Percentiles rank a stretch among this genome's conserved stretches.
Conservation (phyloP, 2,888 invertebrate species). For the Metellina segmentata region DNA sequence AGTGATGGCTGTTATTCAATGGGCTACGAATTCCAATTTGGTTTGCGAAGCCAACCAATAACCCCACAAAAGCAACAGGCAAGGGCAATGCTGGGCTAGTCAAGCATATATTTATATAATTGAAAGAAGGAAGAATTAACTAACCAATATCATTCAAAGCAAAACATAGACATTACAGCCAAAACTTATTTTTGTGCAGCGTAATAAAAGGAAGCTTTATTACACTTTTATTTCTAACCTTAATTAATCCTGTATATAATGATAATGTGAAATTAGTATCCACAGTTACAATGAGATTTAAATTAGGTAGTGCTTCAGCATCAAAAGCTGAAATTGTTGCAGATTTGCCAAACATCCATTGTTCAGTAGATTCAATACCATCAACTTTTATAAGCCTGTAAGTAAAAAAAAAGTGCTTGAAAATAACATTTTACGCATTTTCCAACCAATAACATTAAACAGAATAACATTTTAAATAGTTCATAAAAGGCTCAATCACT, state of each 20-base stretch:
- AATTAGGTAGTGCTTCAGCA: conserved; percentile 88
- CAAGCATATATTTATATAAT: too few relatives aligned
- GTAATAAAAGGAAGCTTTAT: not conserved
- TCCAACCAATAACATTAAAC: not conserved
- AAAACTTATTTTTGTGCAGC: too few relatives aligned
- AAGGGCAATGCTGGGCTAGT: too few relatives aligned
- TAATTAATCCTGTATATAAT: conserved; percentile 90
- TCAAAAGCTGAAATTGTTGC: conserved; percentile 90
- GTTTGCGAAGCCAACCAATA: too few relatives aligned
- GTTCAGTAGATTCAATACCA: conserved; percentile 82
- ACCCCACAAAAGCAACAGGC: too few relatives aligned
- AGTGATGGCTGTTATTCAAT: too few relatives aligned
- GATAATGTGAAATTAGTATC: conserved; percentile 89
- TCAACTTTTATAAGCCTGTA: conserved; percentile 81
- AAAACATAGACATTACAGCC: too few relatives aligned
- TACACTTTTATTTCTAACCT: conserved; percentile 83
- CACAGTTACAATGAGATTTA: conserved; percentile 91
- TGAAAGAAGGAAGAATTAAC: too few relatives aligned
- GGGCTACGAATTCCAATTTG: too few relatives aligned
- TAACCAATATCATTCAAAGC: too few relatives aligned
- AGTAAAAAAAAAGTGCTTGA: conserved; percentile 41
- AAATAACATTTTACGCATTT: not conserved
- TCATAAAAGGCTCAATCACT: too few relatives aligned
- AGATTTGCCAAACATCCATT: conserved; percentile 88
- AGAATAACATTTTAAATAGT: not conserved